These are phyloP conservation scores for Apotomis capreana DNA, from an alignment of 2,888 invertebrate species.

Conservation along the genomic window DNA sequence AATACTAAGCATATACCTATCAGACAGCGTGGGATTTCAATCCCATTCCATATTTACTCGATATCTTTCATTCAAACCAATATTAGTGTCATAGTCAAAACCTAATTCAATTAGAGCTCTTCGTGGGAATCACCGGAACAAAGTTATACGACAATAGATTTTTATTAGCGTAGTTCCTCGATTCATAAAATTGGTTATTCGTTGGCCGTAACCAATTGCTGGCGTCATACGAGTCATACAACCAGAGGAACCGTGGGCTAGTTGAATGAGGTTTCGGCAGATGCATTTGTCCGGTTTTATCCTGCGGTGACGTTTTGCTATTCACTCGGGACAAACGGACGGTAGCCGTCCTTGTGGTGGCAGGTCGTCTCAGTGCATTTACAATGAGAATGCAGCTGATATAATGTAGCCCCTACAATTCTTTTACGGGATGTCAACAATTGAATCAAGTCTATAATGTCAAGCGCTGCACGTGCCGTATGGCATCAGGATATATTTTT, in stretches of 20 bases:
- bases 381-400: slow-evolving; percentile 31
- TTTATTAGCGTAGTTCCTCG: slow-evolving; percentile 70
- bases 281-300: slow-evolving; percentile 55
- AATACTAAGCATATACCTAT: not conserved
- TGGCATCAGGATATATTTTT: not conserved
- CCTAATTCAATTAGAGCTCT: slow-evolving; percentile 42
- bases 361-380: slow-evolving; percentile 29
- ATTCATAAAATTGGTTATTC: slow-evolving; percentile 61
- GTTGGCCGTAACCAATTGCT: slow-evolving; percentile 62
- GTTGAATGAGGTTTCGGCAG: slow-evolving; percentile 29
- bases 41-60: slow-evolving; percentile 7
- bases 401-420: slow-evolving; percentile 28
- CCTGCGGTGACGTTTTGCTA: slow-evolving; percentile 37
- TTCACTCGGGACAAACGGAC: slow-evolving; percentile 30
- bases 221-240: slow-evolving; percentile 21
- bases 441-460: slow-evolving; percentile 23
- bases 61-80: slow-evolving; percentile 4
- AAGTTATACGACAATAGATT: slow-evolving; percentile 59
- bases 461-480: slow-evolving; percentile 1
- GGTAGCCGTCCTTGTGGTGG: slow-evolving; percentile 30
- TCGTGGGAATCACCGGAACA: slow-evolving; percentile 61
- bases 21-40: slow-evolving; percentile 25
- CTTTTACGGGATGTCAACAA: slow-evolving; percentile 24
- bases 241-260: slow-evolving; percentile 11
- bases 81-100: slow-evolving; percentile 20